Evolutionary conservation across 2,113 vertebrate species (phyloP), one percentile per base, ranked within the genome.

Genomic region (Perccottus glenii): DNA sequence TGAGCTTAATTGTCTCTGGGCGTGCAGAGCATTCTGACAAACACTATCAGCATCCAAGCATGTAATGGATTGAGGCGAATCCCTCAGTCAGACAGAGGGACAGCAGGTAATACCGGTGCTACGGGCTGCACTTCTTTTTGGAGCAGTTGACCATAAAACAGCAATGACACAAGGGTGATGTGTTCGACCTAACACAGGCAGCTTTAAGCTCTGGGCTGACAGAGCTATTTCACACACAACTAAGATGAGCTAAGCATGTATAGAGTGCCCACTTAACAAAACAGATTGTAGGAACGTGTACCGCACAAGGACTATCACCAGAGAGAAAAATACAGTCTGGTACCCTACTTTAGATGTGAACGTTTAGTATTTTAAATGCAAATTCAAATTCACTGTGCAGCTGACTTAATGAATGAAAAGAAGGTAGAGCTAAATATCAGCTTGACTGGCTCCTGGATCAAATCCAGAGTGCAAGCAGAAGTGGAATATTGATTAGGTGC

Each of bases 21-120:
- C 67, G n/a, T 70, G 72, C 68, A 49, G 66, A 73, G 78, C 72
- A 73, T 83, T 59, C 84, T 77, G 83, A 88, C 89, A 88, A 91
- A 88, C 86, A 79, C 67, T 45, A 89, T 89, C 84, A 89, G 82
- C 89, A 85, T 84, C 68, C 81, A 79, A 75, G 75, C 83, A 70
- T 86, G 80, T 82, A 85, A 87, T 84, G 76, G 75, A 76, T 65
- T 51, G 81, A 87, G 77, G 73, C 36, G 19, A 83, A 83, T 79
- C 77, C 69, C 52, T 87, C 67, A 27, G 77, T 80, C 70, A 70
- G 56, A 56, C 68, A 60, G 51, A 43, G 27, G 70, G 73, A 78
- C 73, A 75, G 85, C 78, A 86, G 75, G 86, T 86, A 75, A 67
- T 19, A 7, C 49, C 12, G n/a, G 19, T 44, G 57, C 62, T 67